phyloP scores from a whole-genome alignment of 1,140 invertebrate genomes.

The Galleria mellonella region DNA sequence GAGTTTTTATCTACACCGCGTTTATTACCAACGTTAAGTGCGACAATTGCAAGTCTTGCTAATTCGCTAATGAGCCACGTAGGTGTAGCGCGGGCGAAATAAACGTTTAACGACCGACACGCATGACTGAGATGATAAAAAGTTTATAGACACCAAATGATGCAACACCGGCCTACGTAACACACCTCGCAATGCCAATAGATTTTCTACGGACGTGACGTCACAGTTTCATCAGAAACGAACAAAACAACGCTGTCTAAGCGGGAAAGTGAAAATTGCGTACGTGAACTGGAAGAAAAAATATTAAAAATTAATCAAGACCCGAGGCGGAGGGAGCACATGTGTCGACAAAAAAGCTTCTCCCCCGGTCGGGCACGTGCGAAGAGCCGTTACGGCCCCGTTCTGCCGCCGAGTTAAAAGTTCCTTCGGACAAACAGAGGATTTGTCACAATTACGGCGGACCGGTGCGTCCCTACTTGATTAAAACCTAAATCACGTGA shows the following conservation, averaged over 20 bases:
- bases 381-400: constrained; percentile 52
- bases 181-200: constrained; percentile 15
- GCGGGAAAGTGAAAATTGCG: constrained; percentile 69
- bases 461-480: constrained; percentile 66
- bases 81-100: constrained; percentile 68
- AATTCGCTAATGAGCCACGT: constrained; percentile 71
- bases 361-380: constrained; percentile 55
- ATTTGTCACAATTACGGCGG: constrained; percentile 73
- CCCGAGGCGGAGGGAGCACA: constrained; percentile 42
- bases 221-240: constrained; percentile 23
- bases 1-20: constrained; percentile 27
- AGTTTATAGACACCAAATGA: constrained; percentile 33
- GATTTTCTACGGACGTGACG: constrained; percentile 41
- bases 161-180: constrained; percentile 12
- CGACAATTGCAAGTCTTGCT: constrained; percentile 60
- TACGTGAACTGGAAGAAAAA: constrained; percentile 71
- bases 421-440: constrained; percentile 72
- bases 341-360: constrained; percentile 67
- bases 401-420: constrained; percentile 63
- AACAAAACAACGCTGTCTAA: constrained; percentile 36
- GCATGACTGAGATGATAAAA: constrained; percentile 52
- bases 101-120: constrained; percentile 48
- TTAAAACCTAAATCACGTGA: constrained; percentile 75
- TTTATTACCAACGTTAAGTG: constrained; percentile 51
- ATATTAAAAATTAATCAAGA: constrained; percentile 74